phyloP scores from a whole-genome alignment of 92 coral and sea anemone species.

The Zoanthus solanderi region DNA sequence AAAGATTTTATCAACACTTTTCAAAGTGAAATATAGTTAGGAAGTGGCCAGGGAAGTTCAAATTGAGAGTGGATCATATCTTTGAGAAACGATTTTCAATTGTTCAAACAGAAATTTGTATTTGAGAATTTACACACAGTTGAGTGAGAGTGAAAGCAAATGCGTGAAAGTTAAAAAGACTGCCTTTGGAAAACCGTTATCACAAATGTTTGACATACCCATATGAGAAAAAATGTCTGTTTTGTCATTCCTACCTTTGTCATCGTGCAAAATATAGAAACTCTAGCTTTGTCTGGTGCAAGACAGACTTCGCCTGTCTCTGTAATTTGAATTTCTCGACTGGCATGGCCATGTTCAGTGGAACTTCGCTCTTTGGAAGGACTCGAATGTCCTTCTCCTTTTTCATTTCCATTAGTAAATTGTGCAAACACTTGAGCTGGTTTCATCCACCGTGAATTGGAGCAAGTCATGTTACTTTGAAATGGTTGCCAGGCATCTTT shows the following conservation, averaged over 20 bases:
- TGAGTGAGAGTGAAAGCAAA: no score
- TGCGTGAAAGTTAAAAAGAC: no score
- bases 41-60: no score
- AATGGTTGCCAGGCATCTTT: neutral
- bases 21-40: no score
- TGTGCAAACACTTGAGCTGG: slow-evolving; percentile 99
- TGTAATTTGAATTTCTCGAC: slow-evolving; percentile 86
- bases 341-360: slow-evolving; percentile 21
- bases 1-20: no score
- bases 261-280: slow-evolving; percentile 79
- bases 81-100: no score
- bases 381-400: slow-evolving; percentile 44
- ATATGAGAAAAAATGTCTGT: neutral
- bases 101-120: no score
- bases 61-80: no score
- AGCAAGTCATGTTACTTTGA: slow-evolving; percentile 65
- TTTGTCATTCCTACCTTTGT: slow-evolving; percentile 68
- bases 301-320: slow-evolving; percentile 93
- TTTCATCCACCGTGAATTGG: slow-evolving; percentile 74
- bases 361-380: slow-evolving; percentile 30
- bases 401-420: slow-evolving; percentile 75
- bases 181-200: no score
- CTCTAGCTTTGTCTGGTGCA: slow-evolving; percentile 91
- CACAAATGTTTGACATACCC: no score
- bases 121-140: no score